phyloP scores from a whole-genome alignment of 2,113 vertebrate genomes.

The Onychorhynchus coronatus region DNA sequence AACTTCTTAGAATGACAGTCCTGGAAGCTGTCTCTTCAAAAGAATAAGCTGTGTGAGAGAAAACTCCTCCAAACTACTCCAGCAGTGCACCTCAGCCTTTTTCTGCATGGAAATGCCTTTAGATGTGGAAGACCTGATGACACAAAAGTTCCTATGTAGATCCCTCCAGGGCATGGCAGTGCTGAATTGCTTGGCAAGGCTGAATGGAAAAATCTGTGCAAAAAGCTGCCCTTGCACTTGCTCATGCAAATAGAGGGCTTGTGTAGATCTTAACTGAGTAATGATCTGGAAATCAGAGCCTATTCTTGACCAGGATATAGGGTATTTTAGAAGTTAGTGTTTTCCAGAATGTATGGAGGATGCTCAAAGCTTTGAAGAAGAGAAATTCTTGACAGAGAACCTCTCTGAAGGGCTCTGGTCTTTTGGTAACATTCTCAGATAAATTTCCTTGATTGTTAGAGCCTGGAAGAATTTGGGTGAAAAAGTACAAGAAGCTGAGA shows the following conservation, averaged over 20 bases:
- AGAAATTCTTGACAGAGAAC: background rate
- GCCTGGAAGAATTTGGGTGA: background rate
- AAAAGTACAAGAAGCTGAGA: background rate
- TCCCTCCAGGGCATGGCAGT: background rate
- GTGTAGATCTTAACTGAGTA: background rate
- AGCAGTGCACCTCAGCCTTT: background rate
- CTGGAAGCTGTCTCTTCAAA: background rate
- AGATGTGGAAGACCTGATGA: background rate
- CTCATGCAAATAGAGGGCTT: background rate
- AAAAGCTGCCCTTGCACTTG: slow-evolving; percentile 1
- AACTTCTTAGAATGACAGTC: background rate
- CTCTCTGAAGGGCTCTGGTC: background rate
- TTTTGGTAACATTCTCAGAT: background rate
- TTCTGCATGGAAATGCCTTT: background rate
- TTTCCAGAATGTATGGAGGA: background rate
- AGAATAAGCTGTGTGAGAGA: background rate
- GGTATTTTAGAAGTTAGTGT: background rate
- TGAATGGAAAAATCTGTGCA: slow-evolving; percentile 4
- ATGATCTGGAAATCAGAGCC: background rate
- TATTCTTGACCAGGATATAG: background rate
- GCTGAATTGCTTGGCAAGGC: background rate
- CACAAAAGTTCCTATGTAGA: background rate
- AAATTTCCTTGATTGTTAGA: background rate
- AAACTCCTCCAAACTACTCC: background rate
- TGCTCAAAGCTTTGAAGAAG: background rate